A percentile compares a stretch with the other conserved stretches of the same genome.
phyloP scores from a whole-genome alignment of 2,113 vertebrate genomes.

The Clinocottus analis region DNA sequence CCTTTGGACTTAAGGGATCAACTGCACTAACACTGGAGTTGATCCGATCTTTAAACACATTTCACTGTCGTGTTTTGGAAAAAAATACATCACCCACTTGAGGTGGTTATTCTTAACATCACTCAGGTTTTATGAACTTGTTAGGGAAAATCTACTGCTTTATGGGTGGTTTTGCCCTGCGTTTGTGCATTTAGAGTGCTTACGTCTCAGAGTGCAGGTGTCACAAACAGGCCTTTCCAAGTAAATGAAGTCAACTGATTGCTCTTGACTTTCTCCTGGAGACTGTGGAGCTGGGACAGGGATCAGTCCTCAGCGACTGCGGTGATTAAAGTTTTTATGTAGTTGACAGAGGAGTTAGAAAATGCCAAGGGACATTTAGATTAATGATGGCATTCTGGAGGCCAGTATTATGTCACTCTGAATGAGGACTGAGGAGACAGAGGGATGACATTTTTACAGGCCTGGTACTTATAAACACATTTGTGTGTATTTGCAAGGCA shows the following conservation, averaged over 20 bases:
- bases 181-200: constrained; percentile 60
- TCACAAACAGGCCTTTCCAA: constrained; percentile 74
- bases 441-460: constrained; percentile 76
- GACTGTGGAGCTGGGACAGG: constrained; percentile 64
- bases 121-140: constrained; percentile 69
- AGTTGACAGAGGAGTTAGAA: constrained; percentile 72
- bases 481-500: constrained; percentile 61
- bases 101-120: constrained; percentile 71
- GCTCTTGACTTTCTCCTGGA: constrained; percentile 74
- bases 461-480: constrained; percentile 66
- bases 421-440: constrained; percentile 74
- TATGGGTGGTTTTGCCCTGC: constrained; percentile 55
- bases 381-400: constrained; percentile 71
- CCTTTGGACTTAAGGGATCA: constrained; percentile 39
- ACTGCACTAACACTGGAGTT: constrained; percentile 15
- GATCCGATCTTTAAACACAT: constrained; percentile 52
- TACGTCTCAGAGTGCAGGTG: constrained; percentile 70
- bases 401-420: constrained; percentile 78
- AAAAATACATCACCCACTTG: constrained; percentile 65
- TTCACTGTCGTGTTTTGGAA: constrained; percentile 59
- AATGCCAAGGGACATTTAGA: constrained; percentile 73
- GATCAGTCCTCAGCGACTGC: constrained; percentile 64
- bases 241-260: constrained; percentile 71
- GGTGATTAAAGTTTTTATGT: constrained; percentile 73
- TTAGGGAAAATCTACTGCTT: constrained; percentile 59